Evolutionary conservation across 1,140 invertebrate species (phyloP).

Genomic region (Drosophila truncata): DNA sequence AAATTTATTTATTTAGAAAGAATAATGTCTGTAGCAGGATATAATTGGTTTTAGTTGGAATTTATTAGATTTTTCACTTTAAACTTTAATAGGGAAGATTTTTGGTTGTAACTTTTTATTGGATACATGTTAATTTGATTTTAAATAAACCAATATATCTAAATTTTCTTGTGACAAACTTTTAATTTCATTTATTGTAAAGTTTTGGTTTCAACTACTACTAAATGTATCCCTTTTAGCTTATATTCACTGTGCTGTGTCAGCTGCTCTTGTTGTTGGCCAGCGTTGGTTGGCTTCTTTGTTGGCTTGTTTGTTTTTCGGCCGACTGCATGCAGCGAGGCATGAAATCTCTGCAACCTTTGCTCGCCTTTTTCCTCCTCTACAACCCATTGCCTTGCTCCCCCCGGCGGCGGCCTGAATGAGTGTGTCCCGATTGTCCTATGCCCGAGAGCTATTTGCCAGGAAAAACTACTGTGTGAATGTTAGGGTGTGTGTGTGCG

Average conservation of each 20-base stretch:
- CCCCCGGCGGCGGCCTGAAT: slow-evolving; percentile 49
- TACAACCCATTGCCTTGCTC: slow-evolving; percentile 17
- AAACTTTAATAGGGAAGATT: background rate
- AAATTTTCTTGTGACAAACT: background rate
- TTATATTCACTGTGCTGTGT: slow-evolving; percentile 2
- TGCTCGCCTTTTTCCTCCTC: slow-evolving; percentile 37
- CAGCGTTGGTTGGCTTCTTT: slow-evolving; percentile 34
- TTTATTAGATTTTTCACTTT: background rate
- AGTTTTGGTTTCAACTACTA: background rate
- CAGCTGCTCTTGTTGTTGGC: slow-evolving; percentile 19
- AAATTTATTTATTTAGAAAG: background rate
- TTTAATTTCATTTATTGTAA: background rate
- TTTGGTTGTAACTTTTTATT: background rate
- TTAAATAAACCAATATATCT: background rate
- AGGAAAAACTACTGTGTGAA: slow-evolving; percentile 49
- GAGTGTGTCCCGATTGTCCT: slow-evolving; percentile 65
- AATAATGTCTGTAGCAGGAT: background rate
- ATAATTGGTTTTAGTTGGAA: background rate
- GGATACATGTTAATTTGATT: background rate
- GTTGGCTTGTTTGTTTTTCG: slow-evolving; percentile 48
- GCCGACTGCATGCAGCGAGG: slow-evolving; percentile 62
- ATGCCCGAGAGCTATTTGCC: slow-evolving; percentile 66
- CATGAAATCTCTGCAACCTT: slow-evolving; percentile 79
- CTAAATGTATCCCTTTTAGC: background rate
- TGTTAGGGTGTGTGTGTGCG: slow-evolving; percentile 16